These are phyloP conservation scores for Vulpes vulpes DNA, from an alignment of 2,113 vertebrate genomes.

Conservation along the genomic window DNA sequence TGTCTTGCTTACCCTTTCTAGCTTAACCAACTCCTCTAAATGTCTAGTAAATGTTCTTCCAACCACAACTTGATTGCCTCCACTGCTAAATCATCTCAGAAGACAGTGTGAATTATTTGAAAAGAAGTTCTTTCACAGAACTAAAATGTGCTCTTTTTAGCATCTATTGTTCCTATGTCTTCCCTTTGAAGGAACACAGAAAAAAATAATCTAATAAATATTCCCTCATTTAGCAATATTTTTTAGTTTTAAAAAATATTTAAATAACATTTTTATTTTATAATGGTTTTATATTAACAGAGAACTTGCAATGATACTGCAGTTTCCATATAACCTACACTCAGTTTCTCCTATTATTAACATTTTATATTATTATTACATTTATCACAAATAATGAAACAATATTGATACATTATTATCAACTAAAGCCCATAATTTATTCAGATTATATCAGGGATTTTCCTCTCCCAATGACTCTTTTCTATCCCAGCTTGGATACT, in stretches of 20 bases:
- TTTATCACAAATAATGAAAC: not conserved
- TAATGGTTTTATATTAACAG: not conserved
- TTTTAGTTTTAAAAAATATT: not conserved
- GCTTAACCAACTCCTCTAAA: conserved; percentile 11
- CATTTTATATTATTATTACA: not conserved
- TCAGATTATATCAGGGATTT: not conserved
- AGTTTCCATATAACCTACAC: not conserved
- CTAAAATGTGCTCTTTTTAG: not conserved
- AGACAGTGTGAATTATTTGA: not conserved
- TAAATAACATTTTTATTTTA: not conserved
- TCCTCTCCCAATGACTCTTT: not conserved
- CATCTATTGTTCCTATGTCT: not conserved
- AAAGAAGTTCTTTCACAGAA: not conserved
- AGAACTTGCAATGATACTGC: not conserved
- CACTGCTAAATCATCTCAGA: not conserved
- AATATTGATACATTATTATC: not conserved
- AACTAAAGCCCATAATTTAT: not conserved
- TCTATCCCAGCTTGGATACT: not conserved
- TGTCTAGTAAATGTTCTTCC: not conserved
- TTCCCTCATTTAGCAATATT: not conserved
- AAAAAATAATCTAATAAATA: not conserved
- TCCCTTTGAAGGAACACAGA: not conserved
- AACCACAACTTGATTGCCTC: not conserved
- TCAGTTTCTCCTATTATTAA: not conserved
- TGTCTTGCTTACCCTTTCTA: not conserved